Evolutionary conservation across 1,140 invertebrate genomes (phyloP).

Genomic region (Cheumatopsyche charites): DNA sequence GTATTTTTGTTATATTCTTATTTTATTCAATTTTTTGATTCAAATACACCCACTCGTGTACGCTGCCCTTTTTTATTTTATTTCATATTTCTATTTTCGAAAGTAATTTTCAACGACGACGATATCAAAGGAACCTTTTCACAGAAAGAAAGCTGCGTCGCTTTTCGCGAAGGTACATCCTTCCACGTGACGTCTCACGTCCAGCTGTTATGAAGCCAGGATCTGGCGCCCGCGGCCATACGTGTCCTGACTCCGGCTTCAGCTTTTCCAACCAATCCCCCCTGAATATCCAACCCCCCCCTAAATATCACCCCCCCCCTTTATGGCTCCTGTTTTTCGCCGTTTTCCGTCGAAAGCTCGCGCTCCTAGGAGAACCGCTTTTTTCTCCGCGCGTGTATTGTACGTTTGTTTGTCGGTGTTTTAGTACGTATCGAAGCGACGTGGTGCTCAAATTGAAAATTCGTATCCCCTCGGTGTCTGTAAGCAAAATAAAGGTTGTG

Average conservation of each 20-base stretch:
- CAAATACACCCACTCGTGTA: too few relatives aligned
- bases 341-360: too few relatives aligned
- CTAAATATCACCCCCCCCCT: too few relatives aligned
- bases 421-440: background rate
- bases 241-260: conserved; percentile 18
- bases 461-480: background rate
- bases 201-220: conserved; percentile 29
- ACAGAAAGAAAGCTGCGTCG: background rate
- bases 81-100: too few relatives aligned
- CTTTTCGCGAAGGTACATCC: background rate
- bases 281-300: background rate
- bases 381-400: background rate
- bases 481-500: too few relatives aligned
- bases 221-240: conserved; percentile 14
- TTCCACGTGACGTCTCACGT: conserved; percentile 30
- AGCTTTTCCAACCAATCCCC: background rate
- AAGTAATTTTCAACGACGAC: background rate
- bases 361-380: background rate
- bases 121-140: conserved; percentile 6
- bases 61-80: too few relatives aligned
- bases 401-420: too few relatives aligned
- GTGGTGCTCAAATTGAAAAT: conserved; percentile 5
- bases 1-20: too few relatives aligned
- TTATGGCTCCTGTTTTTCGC: too few relatives aligned
- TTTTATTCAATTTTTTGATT: too few relatives aligned